A percentile compares a stretch with the other conserved stretches of the same genome.
Conservation (phyloP, 2,113 vertebrate genomes). For the Hippocampus barbouri region DNA sequence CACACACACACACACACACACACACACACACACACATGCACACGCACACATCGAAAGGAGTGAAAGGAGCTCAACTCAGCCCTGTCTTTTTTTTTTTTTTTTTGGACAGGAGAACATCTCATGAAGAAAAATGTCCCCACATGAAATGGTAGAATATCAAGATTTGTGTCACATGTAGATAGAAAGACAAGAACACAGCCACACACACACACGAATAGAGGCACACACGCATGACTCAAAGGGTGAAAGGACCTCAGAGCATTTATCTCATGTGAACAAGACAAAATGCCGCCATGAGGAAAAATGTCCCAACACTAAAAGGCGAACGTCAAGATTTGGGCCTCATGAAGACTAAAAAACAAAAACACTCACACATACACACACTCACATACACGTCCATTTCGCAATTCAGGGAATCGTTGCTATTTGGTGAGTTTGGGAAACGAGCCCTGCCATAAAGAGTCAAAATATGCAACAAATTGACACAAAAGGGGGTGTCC, state of each 20-base stretch:
- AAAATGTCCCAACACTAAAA: background rate
- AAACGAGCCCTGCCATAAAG: no score
- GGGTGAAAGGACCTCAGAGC: background rate
- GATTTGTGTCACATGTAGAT: background rate
- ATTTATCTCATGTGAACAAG: no score
- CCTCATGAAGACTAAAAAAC: background rate
- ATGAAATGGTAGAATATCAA: background rate
- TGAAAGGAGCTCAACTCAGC: background rate
- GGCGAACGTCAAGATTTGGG: background rate
- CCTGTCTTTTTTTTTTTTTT: slow-evolving; percentile 16
- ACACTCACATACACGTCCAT: background rate
- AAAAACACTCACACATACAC: background rate
- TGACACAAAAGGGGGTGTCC: no score
- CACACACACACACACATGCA: no score
- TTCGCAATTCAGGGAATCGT: background rate
- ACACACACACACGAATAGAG: background rate
- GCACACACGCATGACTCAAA: background rate
- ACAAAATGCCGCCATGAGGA: background rate
- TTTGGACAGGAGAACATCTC: background rate
- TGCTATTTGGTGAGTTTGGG: no score
- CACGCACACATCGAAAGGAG: background rate
- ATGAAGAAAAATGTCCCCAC: background rate
- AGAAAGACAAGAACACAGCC: no score
- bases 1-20: background rate
- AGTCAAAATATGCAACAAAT: background rate